These are phyloP conservation scores for Megalops atlanticus DNA, from an alignment of 2,113 vertebrate species.

Conservation along the genomic window DNA sequence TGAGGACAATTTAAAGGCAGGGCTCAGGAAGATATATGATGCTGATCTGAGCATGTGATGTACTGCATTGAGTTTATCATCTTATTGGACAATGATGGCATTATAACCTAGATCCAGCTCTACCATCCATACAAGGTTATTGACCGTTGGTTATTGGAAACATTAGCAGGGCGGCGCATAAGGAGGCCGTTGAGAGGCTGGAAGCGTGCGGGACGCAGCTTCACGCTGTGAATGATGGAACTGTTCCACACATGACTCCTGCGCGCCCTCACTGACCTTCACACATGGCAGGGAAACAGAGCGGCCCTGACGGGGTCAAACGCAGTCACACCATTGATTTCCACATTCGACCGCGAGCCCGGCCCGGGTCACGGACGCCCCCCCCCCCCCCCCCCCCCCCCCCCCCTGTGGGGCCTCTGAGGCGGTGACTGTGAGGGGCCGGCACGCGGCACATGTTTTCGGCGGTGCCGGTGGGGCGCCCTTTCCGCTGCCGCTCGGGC, in stretches of 20 bases:
- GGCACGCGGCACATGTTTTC: conserved; percentile 5
- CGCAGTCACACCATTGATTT: neutral
- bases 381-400: too few relatives aligned
- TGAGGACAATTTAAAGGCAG: too few relatives aligned
- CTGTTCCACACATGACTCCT: neutral
- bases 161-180: neutral
- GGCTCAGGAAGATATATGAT: neutral
- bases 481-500: neutral
- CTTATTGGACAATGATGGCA: neutral
- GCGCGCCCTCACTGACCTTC: neutral
- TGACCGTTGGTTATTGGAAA: neutral
- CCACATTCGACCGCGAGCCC: too few relatives aligned
- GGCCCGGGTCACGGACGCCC: neutral
- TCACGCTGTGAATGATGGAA: neutral
- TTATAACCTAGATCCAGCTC: neutral
- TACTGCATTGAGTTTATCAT: neutral
- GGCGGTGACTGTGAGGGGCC: neutral
- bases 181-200: neutral
- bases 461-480: too few relatives aligned
- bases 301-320: neutral
- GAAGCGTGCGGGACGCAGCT: neutral
- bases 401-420: neutral
- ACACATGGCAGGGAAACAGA: neutral
- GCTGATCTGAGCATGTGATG: neutral
- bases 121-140: neutral